phyloP scores from a whole-genome alignment of 2,797 vertebrate genomes.

The Trichosurus vulpecula region DNA sequence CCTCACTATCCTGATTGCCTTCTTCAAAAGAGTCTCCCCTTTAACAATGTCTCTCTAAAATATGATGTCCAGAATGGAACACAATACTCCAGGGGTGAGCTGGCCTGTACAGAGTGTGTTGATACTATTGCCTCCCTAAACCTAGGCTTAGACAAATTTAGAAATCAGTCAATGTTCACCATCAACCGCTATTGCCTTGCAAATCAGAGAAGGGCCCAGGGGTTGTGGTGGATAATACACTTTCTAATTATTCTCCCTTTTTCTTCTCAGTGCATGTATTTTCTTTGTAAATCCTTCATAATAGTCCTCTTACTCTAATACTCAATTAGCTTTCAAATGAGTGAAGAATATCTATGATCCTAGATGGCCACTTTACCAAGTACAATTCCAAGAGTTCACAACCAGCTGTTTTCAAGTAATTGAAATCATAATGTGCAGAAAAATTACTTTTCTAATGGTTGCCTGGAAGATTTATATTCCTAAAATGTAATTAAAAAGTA shows the following conservation, averaged over 20 bases:
- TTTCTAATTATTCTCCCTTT: not conserved
- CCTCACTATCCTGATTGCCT: not conserved
- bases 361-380: slow-evolving; percentile 83
- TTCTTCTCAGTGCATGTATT: not conserved
- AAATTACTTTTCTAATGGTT: slow-evolving; percentile 87
- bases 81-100: not conserved
- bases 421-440: slow-evolving; percentile 85
- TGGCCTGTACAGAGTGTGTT: not conserved
- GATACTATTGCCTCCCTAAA: not conserved
- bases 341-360: slow-evolving; percentile 62
- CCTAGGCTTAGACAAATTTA: not conserved
- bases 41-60: not conserved
- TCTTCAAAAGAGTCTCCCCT: not conserved
- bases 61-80: not conserved
- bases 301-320: slow-evolving; percentile 63
- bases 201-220: not conserved
- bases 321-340: slow-evolving; percentile 79
- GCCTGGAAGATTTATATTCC: slow-evolving; percentile 87
- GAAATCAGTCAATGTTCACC: not conserved
- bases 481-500: slow-evolving; percentile 90
- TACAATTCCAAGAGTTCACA: slow-evolving; percentile 78
- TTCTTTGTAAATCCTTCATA: slow-evolving; percentile 74
- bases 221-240: rapidly evolving
- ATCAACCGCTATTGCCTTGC: not conserved
- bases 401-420: slow-evolving; percentile 83